These are phyloP conservation scores for Meteorus cinctellus DNA, from an alignment of 2,888 invertebrate species.

Conservation along the genomic window DNA sequence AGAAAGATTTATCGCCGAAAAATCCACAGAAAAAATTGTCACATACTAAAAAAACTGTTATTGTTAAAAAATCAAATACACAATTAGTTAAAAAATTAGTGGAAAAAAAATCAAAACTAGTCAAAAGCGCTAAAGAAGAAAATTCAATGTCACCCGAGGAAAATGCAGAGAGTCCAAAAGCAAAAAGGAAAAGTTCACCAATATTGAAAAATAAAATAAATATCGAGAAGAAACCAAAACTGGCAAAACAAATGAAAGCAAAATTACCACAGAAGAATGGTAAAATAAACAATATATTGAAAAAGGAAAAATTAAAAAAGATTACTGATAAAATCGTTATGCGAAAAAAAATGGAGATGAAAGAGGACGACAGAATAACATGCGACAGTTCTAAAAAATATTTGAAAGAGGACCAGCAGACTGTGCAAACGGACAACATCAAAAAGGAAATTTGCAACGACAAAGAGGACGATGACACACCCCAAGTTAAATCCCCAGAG, in stretches of 20 bases:
- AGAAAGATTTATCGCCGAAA: conserved; percentile 47
- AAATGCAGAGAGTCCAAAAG: conserved; percentile 46
- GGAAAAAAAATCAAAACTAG: conserved; percentile 69
- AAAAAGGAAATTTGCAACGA: conserved; percentile 67
- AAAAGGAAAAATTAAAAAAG: conserved; percentile 65
- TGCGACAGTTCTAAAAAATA: conserved; percentile 55
- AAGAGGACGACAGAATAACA: conserved; percentile 59
- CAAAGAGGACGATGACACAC: conserved; percentile 55
- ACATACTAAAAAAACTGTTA: conserved; percentile 61
- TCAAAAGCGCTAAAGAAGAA: conserved; percentile 61
- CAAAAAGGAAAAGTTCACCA: conserved; percentile 61
- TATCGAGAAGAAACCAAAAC: conserved; percentile 65
- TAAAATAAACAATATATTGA: conserved; percentile 59
- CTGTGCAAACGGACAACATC: conserved; percentile 55
- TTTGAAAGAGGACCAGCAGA: conserved; percentile 29
- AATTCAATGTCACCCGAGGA: conserved; percentile 37
- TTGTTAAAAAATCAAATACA: conserved; percentile 63
- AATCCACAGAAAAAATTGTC: conserved; percentile 58
- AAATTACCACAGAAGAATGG: conserved; percentile 63
- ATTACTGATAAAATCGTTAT: conserved; percentile 61
- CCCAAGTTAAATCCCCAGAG: conserved; percentile 53
- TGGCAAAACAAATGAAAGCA: conserved; percentile 66
- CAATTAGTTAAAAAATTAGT: conserved; percentile 66
- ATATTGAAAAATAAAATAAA: conserved; percentile 54
- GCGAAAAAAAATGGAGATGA: conserved; percentile 62